A percentile compares a stretch with the other conserved stretches of the same genome.
These are phyloP conservation scores for Chamaea fasciata DNA, from an alignment of 2,113 vertebrate genomes.

Conservation along the genomic window DNA sequence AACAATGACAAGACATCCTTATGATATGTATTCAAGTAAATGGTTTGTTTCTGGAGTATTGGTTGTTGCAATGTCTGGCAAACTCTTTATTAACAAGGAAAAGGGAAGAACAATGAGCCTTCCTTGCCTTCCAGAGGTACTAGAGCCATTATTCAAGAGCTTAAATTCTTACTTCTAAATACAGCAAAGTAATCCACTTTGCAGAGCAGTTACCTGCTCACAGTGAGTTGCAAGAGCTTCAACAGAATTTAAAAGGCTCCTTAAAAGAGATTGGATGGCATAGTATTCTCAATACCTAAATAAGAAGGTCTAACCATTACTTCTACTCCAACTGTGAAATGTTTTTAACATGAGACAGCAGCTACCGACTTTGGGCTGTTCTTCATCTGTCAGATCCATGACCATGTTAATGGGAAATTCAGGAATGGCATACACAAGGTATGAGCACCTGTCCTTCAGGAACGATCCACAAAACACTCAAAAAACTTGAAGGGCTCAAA, in stretches of 20 bases:
- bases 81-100: background rate
- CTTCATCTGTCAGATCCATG: background rate
- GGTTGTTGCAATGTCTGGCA: background rate
- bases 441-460: background rate
- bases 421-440: background rate
- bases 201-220: background rate
- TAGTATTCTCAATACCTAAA: background rate
- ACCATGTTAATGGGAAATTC: background rate
- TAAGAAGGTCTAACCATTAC: background rate
- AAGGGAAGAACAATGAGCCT: background rate
- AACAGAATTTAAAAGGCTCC: background rate
- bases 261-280: background rate
- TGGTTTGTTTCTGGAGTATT: background rate
- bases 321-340: background rate
- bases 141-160: background rate
- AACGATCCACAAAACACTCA: background rate
- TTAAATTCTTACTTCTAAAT: slow-evolving; percentile 27
- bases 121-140: background rate
- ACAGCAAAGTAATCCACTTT: background rate
- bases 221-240: background rate
- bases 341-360: background rate
- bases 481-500: background rate
- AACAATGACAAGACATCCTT: background rate
- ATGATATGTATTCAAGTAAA: background rate
- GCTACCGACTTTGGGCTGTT: background rate